These are phyloP conservation scores for Psilopsiagon aurifrons DNA, from an alignment of 2,113 vertebrate species.

Conservation along the genomic window DNA sequence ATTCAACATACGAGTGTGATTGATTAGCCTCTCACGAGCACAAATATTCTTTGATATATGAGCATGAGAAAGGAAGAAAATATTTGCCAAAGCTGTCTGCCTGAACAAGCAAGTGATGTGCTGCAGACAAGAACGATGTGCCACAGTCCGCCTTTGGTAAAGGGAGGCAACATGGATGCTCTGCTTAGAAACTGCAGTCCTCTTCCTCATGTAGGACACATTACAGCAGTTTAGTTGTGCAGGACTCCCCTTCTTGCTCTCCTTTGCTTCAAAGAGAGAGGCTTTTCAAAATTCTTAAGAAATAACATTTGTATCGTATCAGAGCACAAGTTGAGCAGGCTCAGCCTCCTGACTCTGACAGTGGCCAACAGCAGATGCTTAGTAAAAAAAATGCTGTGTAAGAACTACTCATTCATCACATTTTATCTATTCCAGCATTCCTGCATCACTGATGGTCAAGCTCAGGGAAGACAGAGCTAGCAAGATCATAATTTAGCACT, in stretches of 20 bases:
- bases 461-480: neutral
- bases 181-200: neutral
- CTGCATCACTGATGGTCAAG: neutral
- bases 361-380: neutral
- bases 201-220: neutral
- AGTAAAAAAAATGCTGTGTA: neutral
- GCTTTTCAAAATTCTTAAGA: neutral
- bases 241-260: neutral
- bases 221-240: neutral
- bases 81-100: neutral
- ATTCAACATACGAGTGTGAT: neutral
- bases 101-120: neutral
- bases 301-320: neutral
- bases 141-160: neutral
- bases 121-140: neutral
- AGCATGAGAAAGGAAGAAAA: neutral
- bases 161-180: neutral
- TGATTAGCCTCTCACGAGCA: neutral
- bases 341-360: neutral
- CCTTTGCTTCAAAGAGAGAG: neutral
- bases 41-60: neutral
- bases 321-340: neutral
- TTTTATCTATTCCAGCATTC: slow-evolving; percentile 12
- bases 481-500: slow-evolving; percentile 5
- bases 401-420: slow-evolving; percentile 19